Percentiles rank a stretch among this genome's conserved stretches.
phyloP scores from a whole-genome alignment of 2,113 vertebrate species.

The Ptychochromis oligacanthus region DNA sequence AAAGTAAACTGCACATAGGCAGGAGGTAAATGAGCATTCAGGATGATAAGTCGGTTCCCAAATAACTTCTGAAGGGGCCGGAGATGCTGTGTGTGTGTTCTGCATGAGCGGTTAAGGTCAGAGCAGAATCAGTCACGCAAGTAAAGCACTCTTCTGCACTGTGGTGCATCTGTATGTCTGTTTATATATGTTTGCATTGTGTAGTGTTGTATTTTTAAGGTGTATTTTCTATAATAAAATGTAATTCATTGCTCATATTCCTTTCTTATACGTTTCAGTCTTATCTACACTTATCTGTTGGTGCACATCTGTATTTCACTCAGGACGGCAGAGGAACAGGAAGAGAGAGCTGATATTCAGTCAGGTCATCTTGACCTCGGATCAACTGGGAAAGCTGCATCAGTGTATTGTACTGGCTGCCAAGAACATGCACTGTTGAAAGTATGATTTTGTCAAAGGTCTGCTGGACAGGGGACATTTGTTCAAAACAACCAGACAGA shows the following conservation, averaged over 20 bases:
- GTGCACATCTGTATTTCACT: background rate
- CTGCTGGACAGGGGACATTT: background rate
- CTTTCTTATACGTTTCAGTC: background rate
- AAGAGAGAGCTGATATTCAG: background rate
- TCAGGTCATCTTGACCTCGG: background rate
- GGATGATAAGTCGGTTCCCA: constrained; percentile 69
- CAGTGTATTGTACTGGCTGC: background rate
- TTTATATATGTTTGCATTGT: constrained; percentile 46
- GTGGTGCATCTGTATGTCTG: constrained; percentile 13
- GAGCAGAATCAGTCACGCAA: constrained; percentile 36
- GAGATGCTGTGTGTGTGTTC: constrained; percentile 18
- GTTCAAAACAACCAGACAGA: background rate
- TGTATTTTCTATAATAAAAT: background rate
- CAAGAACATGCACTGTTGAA: background rate
- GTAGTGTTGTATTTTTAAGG: background rate
- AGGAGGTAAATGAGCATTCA: constrained; percentile 60
- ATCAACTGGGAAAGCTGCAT: background rate
- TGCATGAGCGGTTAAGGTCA: constrained; percentile 65
- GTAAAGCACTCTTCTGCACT: background rate
- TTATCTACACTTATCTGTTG: background rate
- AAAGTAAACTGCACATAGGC: constrained; percentile 37
- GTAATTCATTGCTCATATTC: background rate
- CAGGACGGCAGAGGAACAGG: background rate
- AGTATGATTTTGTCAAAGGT: background rate
- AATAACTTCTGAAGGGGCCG: constrained; percentile 62